A percentile compares a stretch with the other conserved stretches of the same genome.
These are phyloP conservation scores for Iphiclides podalirius DNA, from an alignment of 2,888 invertebrate species.

Conservation along the genomic window DNA sequence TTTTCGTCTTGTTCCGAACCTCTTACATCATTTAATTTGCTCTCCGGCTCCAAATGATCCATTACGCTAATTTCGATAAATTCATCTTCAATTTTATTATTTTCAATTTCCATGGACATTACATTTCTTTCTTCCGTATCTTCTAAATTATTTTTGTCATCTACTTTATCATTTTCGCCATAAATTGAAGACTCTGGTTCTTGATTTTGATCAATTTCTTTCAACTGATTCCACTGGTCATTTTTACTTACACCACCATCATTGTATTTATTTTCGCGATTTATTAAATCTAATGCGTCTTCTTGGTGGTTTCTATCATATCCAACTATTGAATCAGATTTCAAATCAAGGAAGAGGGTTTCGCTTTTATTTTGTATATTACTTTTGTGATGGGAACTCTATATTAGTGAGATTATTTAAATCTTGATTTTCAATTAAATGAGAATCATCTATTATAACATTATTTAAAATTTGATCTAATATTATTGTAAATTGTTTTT, in stretches of 20 bases:
- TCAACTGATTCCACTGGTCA: no score
- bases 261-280: background rate
- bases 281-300: background rate
- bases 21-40: slow-evolving; percentile 28
- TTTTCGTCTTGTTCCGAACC: slow-evolving; percentile 29
- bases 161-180: slow-evolving; percentile 4
- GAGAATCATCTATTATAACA: background rate
- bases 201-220: background rate
- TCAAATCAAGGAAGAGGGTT: background rate
- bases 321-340: background rate
- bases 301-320: background rate
- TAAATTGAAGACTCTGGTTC: background rate
- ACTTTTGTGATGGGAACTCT: background rate
- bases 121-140: background rate
- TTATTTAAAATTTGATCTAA: slow-evolving; percentile 8
- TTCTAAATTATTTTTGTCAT: slow-evolving; percentile 4
- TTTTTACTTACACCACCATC: no score
- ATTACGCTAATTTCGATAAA: background rate
- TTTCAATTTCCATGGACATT: background rate
- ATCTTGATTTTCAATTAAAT: slow-evolving; percentile 1
- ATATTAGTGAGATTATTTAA: background rate
- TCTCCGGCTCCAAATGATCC: background rate
- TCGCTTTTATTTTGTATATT: background rate
- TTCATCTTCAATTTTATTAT: background rate
- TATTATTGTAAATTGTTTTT: slow-evolving; percentile 1